Evolutionary conservation across 2,888 invertebrate genomes (phyloP).

Genomic region (Heliconius sara): DNA sequence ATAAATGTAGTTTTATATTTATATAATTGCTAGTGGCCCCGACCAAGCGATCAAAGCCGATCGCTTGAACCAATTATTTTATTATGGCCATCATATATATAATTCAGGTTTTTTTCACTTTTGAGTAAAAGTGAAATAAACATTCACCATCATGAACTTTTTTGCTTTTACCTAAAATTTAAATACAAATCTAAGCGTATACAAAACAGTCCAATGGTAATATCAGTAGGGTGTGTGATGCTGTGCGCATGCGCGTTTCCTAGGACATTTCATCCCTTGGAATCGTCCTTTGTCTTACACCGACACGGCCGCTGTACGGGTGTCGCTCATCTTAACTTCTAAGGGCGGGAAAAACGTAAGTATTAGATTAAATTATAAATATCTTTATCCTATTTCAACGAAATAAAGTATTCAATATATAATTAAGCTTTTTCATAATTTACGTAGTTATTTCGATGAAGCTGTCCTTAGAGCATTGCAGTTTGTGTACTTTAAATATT

Average conservation of each 20-base stretch:
- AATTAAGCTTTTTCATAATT: not conserved
- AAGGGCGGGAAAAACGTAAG: conserved; percentile 56
- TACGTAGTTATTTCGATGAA: not conserved
- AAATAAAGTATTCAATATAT: too few species aligned
- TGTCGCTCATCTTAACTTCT: conserved; percentile 31
- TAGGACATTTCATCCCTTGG: conserved; percentile 57
- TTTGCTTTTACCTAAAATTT: not conserved
- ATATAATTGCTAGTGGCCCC: too few species aligned
- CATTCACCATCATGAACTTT: too few species aligned
- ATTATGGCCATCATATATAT: too few species aligned
- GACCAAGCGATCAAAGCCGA: too few species aligned
- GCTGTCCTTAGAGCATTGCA: not conserved
- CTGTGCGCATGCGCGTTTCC: conserved; percentile 64
- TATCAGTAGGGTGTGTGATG: conserved; percentile 32
- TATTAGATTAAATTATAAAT: conserved; percentile 30
- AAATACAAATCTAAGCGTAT: not conserved
- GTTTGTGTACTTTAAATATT: conserved; percentile 1
- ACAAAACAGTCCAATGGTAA: conserved; percentile 13
- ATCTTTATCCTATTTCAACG: not conserved
- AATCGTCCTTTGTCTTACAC: conserved; percentile 65
- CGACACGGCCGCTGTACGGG: conserved; percentile 47
- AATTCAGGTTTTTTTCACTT: too few species aligned
- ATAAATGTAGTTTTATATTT: too few species aligned
- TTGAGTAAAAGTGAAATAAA: too few species aligned
- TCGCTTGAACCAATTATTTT: too few species aligned